Evolutionary conservation across 1,140 invertebrate species (phyloP).

Genomic region (Papilio dardanus): DNA sequence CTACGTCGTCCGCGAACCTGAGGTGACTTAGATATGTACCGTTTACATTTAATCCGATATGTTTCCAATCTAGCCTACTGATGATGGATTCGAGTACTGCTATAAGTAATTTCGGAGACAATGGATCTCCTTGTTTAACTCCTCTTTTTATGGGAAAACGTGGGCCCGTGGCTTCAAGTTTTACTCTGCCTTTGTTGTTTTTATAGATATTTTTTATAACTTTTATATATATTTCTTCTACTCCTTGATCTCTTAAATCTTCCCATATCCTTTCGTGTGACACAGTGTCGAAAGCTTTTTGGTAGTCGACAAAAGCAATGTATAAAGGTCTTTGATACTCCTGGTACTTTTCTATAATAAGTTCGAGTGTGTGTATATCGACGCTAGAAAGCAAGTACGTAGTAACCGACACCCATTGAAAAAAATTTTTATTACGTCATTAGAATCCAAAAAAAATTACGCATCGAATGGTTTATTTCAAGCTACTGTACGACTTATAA

Average conservation of each 20-base stretch:
- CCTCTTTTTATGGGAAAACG: constrained; percentile 39
- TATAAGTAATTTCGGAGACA: constrained; percentile 44
- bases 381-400: too few relatives aligned
- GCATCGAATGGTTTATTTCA: too few relatives aligned
- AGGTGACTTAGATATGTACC: constrained; percentile 39
- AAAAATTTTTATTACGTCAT: too few relatives aligned
- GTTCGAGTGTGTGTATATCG: constrained; percentile 9
- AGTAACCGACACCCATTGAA: too few relatives aligned
- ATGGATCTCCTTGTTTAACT: constrained; percentile 40
- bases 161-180: constrained; percentile 39
- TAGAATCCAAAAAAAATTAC: too few relatives aligned
- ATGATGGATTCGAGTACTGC: constrained; percentile 39
- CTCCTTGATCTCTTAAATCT: constrained; percentile 36
- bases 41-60: constrained; percentile 35
- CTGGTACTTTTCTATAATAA: constrained; percentile 14
- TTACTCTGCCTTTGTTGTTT: constrained; percentile 36
- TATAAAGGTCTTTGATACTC: constrained; percentile 3
- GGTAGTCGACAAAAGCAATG: constrained; percentile 43
- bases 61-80: constrained; percentile 36
- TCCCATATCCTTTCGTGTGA: constrained; percentile 42
- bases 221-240: constrained; percentile 39
- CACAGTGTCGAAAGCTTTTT: constrained; percentile 45
- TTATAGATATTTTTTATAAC: constrained; percentile 44
- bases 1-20: constrained; percentile 44
- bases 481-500: too few relatives aligned